Evolutionary conservation across 2,888 invertebrate genomes (phyloP), one percentile per base, ranked within the genome.

Genomic region (Caradrina kadenii): DNA sequence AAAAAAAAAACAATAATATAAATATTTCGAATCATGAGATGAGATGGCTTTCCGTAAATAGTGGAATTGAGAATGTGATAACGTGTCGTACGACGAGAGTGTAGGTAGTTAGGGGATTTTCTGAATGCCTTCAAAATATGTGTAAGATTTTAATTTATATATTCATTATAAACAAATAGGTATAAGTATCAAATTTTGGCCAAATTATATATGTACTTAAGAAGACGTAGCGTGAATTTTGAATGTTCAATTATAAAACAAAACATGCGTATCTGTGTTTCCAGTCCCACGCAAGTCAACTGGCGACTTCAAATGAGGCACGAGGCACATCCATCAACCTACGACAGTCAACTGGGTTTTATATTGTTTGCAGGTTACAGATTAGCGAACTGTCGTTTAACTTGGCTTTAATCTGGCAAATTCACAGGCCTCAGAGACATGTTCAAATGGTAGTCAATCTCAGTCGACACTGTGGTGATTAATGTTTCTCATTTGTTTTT

Each of bases 351-450:
- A 55, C 55, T n/a, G 15, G 21, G 56, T 53, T 61, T 79, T 56
- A 73, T 64, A 73, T 53, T 63, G 49, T 79, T 66, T 66, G 49
- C 31, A 52, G 62, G 55, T 56, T 26, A 56, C 45, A 61, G 58
- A 52, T 73, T 42, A 64, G 22, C 55, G 55, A 54, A 68, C 50
- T 67, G 55, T 55, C 49, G 45, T 45, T 60, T 22, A 60, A 15
- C 49, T 50, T 22, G 55, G 42, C 39, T 39, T 45, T 21, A 58
- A 74, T 64, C 56, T 64, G 52, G 59, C 15, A 35, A 50, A 65
- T 54, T 72, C 13, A 22, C 22, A 50, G 17, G 69, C 42, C 31
- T 49, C 39, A n/a, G 15, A 39, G 22, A 31, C 35, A 22, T 8
- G 19, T 52, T 11, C 4, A 19, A n/a, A n/a, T 1, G 13, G 15